Evolutionary conservation across 1,140 invertebrate species (phyloP).

Genomic region (Hylaeus volcanicus): DNA sequence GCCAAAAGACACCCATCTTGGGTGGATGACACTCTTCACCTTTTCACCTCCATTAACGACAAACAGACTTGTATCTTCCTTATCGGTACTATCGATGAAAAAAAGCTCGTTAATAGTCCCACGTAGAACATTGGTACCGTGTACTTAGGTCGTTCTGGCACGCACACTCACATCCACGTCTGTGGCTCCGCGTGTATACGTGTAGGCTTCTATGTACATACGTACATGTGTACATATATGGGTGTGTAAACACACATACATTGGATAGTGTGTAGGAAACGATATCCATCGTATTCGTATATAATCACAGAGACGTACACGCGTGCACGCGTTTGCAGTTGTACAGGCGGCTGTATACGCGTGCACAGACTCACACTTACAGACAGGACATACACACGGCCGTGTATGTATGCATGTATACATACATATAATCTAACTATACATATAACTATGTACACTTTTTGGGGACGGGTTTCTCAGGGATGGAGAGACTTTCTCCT

Average conservation of each 20-base stretch:
- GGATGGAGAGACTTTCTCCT: conserved; percentile 40
- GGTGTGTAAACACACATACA: conserved; percentile 62
- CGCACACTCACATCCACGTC: conserved; percentile 6
- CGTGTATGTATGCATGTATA: conserved; percentile 63
- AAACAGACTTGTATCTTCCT: background rate
- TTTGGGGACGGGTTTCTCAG: conserved; percentile 31
- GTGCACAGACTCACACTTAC: conserved; percentile 29
- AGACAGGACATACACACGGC: conserved; percentile 41
- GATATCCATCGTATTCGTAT: conserved; percentile 5
- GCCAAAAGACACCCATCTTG: background rate
- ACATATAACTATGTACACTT: conserved; percentile 80
- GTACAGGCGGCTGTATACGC: conserved; percentile 8
- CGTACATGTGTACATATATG: conserved; percentile 28
- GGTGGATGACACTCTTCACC: background rate
- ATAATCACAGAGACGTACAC: conserved; percentile 15
- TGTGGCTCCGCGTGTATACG: conserved; percentile 31
- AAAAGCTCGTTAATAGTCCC: background rate
- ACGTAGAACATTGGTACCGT: background rate
- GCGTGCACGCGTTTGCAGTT: conserved; percentile 16
- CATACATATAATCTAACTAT: conserved; percentile 78
- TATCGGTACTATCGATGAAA: too few relatives aligned
- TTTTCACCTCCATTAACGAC: background rate
- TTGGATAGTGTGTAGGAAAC: conserved; percentile 22
- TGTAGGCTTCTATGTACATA: conserved; percentile 26
- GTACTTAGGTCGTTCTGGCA: conserved; percentile 2